Evolutionary conservation across 2,888 invertebrate genomes (phyloP), one percentile per base, ranked within the genome.

Genomic region (Eupithecia pulchellata): DNA sequence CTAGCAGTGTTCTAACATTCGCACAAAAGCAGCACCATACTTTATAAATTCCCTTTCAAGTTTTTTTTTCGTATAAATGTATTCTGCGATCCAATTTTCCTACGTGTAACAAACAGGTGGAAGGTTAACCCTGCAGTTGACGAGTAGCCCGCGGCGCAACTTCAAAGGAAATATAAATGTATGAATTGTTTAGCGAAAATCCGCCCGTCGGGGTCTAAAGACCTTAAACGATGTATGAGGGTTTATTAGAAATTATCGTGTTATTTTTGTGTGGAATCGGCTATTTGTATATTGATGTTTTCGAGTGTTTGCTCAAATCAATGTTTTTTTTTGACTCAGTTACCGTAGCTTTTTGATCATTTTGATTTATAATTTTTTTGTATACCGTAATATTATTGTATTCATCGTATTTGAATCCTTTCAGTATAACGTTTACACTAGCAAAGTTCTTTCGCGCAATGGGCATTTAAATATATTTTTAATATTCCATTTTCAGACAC

Each of bases 111-210:
- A 84, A 86, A 86, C 90, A 91, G 89, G 89, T 89, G 82, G 85
- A 79, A 84, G 87, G 87, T 84, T 88, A 87, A 88, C 86, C 87
- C 90, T 92, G 91, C 89, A 86, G 80, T 86, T 92, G 93, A 93
- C 93, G 88, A 83, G 86, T 79, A 85, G 90, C 92, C 91, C 84
- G 85, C 84, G 91, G 92, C 89, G 87, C 77, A 78, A 91, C 92
- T 90, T 93, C 93, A 93, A 94, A 93, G 92, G 90, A 89, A 89
- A 88, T 86, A 89, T 90, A 91, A 91, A 92, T 89, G 90, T 91
- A 91, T 92, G 91, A 91, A 92, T 92, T 93, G 92, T 92, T 93
- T 91, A 90, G 89, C 86, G 88, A 87, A 89, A 91, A 91, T 84
- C 85, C 84, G 81, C 87, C 89, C 88, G 82, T 81, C 72, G 84